Percentiles rank a stretch among this genome's conserved stretches.
These are phyloP conservation scores for Tridacna gigas DNA, from an alignment of 2,888 invertebrate genomes.

Conservation along the genomic window DNA sequence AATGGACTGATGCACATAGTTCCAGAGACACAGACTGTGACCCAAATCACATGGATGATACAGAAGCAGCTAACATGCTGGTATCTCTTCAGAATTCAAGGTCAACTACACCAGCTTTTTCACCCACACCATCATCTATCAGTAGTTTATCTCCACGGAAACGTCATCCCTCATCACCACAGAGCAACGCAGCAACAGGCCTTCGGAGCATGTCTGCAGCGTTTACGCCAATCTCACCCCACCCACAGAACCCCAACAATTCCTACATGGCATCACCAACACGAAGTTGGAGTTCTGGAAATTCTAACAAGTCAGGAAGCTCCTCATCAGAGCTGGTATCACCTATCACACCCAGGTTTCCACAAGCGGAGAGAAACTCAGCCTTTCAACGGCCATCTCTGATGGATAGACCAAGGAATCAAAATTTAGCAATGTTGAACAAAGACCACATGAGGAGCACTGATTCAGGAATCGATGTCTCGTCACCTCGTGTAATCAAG, in stretches of 20 bases:
- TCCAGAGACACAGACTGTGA: constrained; percentile 93
- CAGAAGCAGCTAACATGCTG: constrained; percentile 98
- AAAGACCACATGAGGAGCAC: constrained; percentile 74
- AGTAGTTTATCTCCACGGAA: constrained; percentile 60
- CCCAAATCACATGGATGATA: constrained; percentile 90
- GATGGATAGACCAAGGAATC: constrained; percentile 54
- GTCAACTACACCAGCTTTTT: constrained; percentile 95
- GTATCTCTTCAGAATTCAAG: constrained; percentile 97
- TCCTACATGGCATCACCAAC: constrained; percentile 77
- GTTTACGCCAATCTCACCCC: constrained; percentile 92
- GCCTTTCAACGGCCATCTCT: constrained; percentile 73
- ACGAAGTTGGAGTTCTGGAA: constrained; percentile 78
- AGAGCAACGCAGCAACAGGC: constrained; percentile 86
- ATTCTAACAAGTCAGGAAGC: constrained; percentile 79
- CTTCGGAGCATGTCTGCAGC: constrained; percentile 89
- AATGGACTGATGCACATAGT: constrained; percentile 91
- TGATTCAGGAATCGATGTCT: constrained; percentile 81
- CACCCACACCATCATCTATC: constrained; percentile 76
- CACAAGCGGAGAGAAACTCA: constrained; percentile 59
- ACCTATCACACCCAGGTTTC: constrained; percentile 79
- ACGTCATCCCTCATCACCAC: constrained; percentile 79
- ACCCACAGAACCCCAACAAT: constrained; percentile 78
- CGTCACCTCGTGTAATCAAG: constrained; percentile 68
- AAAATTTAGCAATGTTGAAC: constrained; percentile 66
- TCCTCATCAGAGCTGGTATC: constrained; percentile 81